Evolutionary conservation across 2,113 vertebrate genomes (phyloP).

Genomic region (Atractosteus spatula): DNA sequence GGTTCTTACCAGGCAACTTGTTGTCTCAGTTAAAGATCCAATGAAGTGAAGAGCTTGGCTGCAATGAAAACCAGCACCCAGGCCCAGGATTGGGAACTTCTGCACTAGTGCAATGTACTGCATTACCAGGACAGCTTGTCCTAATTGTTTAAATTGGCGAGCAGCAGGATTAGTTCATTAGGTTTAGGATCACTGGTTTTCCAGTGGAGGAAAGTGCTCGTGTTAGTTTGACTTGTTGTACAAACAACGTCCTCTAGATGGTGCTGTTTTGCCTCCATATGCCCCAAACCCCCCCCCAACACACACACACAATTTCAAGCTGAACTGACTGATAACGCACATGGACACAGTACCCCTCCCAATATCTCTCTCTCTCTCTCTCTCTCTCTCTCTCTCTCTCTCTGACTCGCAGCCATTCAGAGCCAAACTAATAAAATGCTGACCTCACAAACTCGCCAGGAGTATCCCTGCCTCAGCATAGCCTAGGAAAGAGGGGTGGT

Average conservation of each 20-base stretch:
- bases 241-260: conserved; percentile 42
- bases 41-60: conserved; percentile 20
- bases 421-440: conserved; percentile 57
- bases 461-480: conserved; percentile 47
- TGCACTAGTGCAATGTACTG: no score
- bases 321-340: conserved; percentile 25
- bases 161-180: no score
- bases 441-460: conserved; percentile 48
- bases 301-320: conserved; percentile 12
- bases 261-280: background rate
- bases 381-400: conserved; percentile 2
- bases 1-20: no score
- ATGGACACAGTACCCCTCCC: conserved; percentile 9
- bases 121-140: no score
- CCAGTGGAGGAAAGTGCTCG: background rate
- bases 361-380: conserved; percentile 1
- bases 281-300: background rate
- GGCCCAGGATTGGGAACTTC: no score
- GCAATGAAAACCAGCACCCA: background rate
- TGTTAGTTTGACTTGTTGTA: no score
- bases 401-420: conserved; percentile 22
- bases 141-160: no score
- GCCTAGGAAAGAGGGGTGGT: conserved; percentile 26
- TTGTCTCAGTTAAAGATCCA: conserved; percentile 6
- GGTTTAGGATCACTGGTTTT: no score